Evolutionary conservation across 2,113 vertebrate species (phyloP), one percentile per base, ranked within the genome.

Genomic region (Nycticorax nycticorax): DNA sequence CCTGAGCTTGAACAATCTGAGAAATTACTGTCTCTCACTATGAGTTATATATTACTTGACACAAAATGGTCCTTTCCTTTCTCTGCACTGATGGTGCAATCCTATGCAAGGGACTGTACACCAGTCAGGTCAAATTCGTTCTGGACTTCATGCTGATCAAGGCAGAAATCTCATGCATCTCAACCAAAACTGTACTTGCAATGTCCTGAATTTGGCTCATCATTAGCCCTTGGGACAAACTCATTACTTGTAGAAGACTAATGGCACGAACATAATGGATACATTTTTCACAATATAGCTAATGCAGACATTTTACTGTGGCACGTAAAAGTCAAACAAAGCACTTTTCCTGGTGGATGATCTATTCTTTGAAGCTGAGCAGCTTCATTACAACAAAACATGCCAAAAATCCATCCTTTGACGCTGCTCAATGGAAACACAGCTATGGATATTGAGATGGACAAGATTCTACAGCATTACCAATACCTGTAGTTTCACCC

Each of bases 281-380:
- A 45, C n/a, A 73, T 86, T 95, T 96, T 88, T 86, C 90, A 93
- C 45, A 63, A 73, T 73, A 90, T 2, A 88, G 85, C 76, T 75
- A 90, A 77, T 3, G 28, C 3, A 30, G 79, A 81, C 56, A 18
- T 81, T 94, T 96, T 68, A 60, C 52, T 64, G n/a, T 39, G 56
- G 85, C 73, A 74, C 0, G 0, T 21, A 67, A 9, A 92, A 85
- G 55, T 71, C 90, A 73, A 88, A 32, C 57, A 47, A 86, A 95
- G 90, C 85, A 84, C 52, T 91, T 96, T 83, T 93, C 66, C 47
- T 88, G 27, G 26, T 71, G 60, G 50, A 72, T 63, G 47, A 93
- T 88, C 48, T 56, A 60, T 63, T 82, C 26, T 32, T 66, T 68
- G 76, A 74, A 92, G 76, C 24, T n/a, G 9, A 84, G 37, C n/a